Evolutionary conservation across 30 jellyfish, hydroid and myxozoan genomes (phyloP).

Genomic region (Hydractinia echinata): DNA sequence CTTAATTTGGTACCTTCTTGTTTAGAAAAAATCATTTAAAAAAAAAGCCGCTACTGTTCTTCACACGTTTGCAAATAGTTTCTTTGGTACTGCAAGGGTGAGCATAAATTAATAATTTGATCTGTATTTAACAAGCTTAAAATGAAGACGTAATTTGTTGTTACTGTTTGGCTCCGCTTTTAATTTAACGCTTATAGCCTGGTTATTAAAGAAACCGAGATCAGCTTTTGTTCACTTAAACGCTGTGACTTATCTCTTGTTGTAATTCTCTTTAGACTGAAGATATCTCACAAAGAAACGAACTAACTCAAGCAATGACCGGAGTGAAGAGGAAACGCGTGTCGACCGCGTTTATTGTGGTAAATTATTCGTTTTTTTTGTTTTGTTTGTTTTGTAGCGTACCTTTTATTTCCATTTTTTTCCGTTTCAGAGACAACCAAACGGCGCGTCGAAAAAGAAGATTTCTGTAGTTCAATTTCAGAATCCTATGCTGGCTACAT

Average conservation of each 20-base stretch:
- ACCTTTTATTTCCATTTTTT: too few relatives aligned
- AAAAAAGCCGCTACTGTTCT: neutral
- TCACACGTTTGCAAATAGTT: slow-evolving; percentile 9
- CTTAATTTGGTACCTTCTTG: too few relatives aligned
- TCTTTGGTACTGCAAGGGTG: slow-evolving; percentile 19
- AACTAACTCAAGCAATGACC: slow-evolving; percentile 8
- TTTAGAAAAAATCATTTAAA: slow-evolving; percentile 6
- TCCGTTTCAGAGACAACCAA: too few relatives aligned
- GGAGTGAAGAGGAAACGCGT: slow-evolving; percentile 5
- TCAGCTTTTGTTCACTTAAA: neutral
- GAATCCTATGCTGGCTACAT: too few relatives aligned
- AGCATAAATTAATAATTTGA: neutral
- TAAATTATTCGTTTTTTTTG: neutral
- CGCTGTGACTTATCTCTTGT: neutral
- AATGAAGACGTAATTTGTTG: too few relatives aligned
- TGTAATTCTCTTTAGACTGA: neutral
- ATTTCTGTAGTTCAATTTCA: too few relatives aligned
- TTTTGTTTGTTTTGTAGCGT: neutral
- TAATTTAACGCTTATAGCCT: too few relatives aligned
- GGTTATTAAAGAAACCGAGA: too few relatives aligned
- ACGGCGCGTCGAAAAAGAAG: too few relatives aligned
- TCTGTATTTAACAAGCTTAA: too few relatives aligned
- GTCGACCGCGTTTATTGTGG: neutral
- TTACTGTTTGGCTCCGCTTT: too few relatives aligned
- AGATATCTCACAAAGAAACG: slow-evolving; percentile 1